Conservation (phyloP, 2,888 invertebrate species). For the Nowickia ferox region DNA sequence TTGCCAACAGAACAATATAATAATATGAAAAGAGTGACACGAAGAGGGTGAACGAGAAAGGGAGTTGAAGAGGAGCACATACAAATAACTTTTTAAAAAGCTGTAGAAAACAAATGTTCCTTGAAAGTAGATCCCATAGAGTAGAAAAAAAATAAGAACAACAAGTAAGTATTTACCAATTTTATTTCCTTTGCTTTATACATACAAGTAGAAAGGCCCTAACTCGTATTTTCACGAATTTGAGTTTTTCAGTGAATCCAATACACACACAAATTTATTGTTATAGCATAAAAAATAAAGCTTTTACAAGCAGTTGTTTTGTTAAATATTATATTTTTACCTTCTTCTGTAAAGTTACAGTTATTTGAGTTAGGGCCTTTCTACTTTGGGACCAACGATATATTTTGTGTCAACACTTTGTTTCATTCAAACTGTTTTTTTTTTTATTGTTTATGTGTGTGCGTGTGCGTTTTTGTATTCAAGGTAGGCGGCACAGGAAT, state of each 20-base stretch:
- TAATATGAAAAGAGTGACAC: slow-evolving; percentile 19
- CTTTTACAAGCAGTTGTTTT: no score
- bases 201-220: no score
- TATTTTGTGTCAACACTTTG: slow-evolving; percentile 40
- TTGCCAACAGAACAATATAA: slow-evolving; percentile 24
- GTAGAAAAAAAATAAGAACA: neutral
- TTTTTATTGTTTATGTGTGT: neutral
- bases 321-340: no score
- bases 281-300: no score
- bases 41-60: neutral
- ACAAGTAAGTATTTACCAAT: slow-evolving; percentile 1
- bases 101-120: neutral
- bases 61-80: neutral
- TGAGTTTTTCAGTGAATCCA: no score
- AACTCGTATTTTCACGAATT: no score
- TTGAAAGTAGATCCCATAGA: neutral
- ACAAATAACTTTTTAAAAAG: slow-evolving; percentile 6
- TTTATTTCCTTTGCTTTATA: slow-evolving; percentile 12
- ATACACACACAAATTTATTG: no score
- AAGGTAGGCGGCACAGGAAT: neutral
- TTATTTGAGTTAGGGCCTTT: no score
- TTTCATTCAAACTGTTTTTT: slow-evolving; percentile 1
- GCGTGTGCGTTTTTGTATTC: neutral
- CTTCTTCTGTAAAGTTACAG: no score
- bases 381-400: no score